A percentile compares a stretch with the other conserved stretches of the same genome.
Evolutionary conservation across 2,113 vertebrate genomes (phyloP).

Genomic region (Onychorhynchus coronatus): DNA sequence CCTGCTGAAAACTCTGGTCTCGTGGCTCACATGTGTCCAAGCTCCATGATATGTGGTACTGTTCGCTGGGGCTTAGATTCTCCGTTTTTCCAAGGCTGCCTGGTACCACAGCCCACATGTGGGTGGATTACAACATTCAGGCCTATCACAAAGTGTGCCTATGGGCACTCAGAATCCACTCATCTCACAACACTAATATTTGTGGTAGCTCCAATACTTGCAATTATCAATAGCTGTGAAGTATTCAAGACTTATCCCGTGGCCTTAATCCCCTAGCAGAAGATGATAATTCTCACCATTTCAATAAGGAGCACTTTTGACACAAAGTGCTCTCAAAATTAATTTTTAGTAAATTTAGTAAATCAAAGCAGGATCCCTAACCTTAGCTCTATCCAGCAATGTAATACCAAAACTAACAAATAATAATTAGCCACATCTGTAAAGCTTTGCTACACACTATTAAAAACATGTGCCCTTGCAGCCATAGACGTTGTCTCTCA

Average conservation of each 20-base stretch:
- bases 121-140: not conserved
- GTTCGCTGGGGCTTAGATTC: not conserved
- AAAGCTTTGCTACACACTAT: not conserved
- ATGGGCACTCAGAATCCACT: not conserved
- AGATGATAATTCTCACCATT: not conserved
- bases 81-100: not conserved
- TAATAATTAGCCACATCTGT: not conserved
- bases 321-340: not conserved
- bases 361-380: not conserved
- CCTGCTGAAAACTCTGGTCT: not conserved
- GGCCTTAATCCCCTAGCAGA: not conserved
- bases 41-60: not conserved
- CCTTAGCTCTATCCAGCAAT: not conserved
- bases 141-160: not conserved
- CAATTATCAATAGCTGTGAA: not conserved
- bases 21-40: not conserved
- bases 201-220: not conserved
- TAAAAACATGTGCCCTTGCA: not conserved
- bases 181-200: not conserved
- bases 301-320: not conserved
- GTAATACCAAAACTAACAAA: not conserved
- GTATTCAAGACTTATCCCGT: not conserved
- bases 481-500: not conserved
- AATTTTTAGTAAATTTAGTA: not conserved
- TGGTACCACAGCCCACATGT: fast-evolving